Evolutionary conservation across 2,797 vertebrate genomes (phyloP), one percentile per base, ranked within the genome.

Genomic region (Otolemur crassicaudatus): DNA sequence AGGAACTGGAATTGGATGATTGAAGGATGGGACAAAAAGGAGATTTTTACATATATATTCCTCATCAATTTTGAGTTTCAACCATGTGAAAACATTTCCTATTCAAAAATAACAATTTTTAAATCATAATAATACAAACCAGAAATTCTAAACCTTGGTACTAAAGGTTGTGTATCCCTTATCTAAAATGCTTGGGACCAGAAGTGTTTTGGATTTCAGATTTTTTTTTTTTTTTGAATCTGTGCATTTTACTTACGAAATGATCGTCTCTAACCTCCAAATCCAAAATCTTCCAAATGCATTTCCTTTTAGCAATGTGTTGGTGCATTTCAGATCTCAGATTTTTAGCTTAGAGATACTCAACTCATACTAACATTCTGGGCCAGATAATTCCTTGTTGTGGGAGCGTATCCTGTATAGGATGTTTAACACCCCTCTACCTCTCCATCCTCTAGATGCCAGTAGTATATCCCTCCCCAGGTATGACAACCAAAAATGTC

Each of bases 1-100:
- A 16, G 10, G 63, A 92, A 90, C 63, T 13, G 60, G 25, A 96
- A 96, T 75, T 12, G 37, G 27, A 90, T 46, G 49, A 85, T 29
- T 72, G 23, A 83, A 94, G 67, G n/a, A 94, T 0, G 10, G n/a
- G 46, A 63, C 1, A 77, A 49, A 84, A 72, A 77, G 12, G 29
- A 92, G 20, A 29, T 40, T 84, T 80, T 75, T 43, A 72, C 77
- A 56, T 65, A 14, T 70, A 34, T 49, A 69, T 69, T 75, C 29
- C 73, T 89, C 86, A 20, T 37, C 79, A 37, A n/a, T 94, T 53
- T n/a, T 60, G 83, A 92, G 22, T 76, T 6, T 90, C 69, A 92
- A 92, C 49, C 60, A 49, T 14, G 13, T 92, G 67, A 92, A 67
- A 49, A 14, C 25, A 91, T 84, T 86, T 70, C 72, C 31, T 31